Evolutionary conservation across 1,140 invertebrate species (phyloP), one percentile per base, ranked within the genome.

Genomic region (Platyscapa corneri): DNA sequence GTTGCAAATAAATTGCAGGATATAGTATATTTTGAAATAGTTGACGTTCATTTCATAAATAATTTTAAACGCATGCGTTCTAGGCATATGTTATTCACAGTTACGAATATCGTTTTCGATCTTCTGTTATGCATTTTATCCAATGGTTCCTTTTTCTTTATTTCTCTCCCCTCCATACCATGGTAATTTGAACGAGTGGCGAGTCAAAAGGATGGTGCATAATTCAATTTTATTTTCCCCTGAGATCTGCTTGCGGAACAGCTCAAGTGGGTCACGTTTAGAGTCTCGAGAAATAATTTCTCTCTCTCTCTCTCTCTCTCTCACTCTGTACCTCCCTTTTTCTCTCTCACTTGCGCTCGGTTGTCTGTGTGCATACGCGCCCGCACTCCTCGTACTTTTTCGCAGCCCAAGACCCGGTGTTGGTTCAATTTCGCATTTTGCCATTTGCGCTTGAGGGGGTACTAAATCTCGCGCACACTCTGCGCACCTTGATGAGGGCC

Each of bases 211-310:
- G 76, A 72, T 53, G 53, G 86, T 87, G 83, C 85, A 85, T 89
- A 86, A 90, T 89, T 89, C 88, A 89, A 88, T 89, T 89, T 88
- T 80, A 84, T 87, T 80, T 65, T 64, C 64, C 60, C 77, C 65
- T 32, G 18, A 56, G 82, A 39, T 60, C 20, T 16, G 75, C n/a
- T 34, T 20, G 65, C 32, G 53, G 16, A 49, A 27, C 39, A 30
- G 83, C 23, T n/a, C 65, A 86, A 84, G 60, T 84, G 79, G 80
- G 79, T 83, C 81, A 86, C 34, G 74, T 65, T 83, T 30, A 76
- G 75, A 85, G 78, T 53, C 80, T 86, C 74, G 83, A 84, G 82
- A 84, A 87, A 87, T 70, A 67, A 70, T 53, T 82, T 74, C 18
- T 60, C 46, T 65, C 60, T 37, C 78, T n/a, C 37, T 56, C 6